phyloP scores from a whole-genome alignment of 2,113 vertebrate genomes.

The Sander vitreus region DNA sequence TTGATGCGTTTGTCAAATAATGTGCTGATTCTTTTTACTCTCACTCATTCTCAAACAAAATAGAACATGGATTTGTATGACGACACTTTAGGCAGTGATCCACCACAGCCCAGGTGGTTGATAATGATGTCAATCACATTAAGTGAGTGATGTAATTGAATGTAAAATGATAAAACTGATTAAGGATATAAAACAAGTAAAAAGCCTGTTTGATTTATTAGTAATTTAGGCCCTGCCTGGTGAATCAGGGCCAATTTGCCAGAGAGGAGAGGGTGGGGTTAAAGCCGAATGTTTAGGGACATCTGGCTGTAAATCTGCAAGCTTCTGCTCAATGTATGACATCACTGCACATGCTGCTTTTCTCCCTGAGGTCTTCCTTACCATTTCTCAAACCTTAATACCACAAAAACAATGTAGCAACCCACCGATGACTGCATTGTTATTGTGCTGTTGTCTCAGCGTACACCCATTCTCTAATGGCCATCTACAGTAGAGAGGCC shows the following conservation, averaged over 20 bases:
- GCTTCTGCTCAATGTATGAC: conserved; percentile 60
- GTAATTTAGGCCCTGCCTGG: conserved; percentile 1
- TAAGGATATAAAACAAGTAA: conserved; percentile 22
- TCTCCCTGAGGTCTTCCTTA: conserved; percentile 32
- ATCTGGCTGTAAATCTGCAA: conserved; percentile 65
- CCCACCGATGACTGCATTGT: conserved; percentile 46
- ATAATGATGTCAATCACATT: conserved; percentile 26
- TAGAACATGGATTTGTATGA: neutral
- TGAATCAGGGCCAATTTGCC: conserved; percentile 45
- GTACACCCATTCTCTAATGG: conserved; percentile 35
- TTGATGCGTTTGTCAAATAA: neutral
- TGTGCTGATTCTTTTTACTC: neutral
- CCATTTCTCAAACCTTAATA: conserved; percentile 42
- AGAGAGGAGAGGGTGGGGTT: conserved; percentile 55
- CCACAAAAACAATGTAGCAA: conserved; percentile 17
- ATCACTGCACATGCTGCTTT: conserved; percentile 54
- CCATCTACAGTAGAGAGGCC: neutral
- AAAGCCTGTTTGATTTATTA: conserved; percentile 54
- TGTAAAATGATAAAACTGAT: conserved; percentile 29
- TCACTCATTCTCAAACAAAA: neutral
- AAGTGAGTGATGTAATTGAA: conserved; percentile 34
- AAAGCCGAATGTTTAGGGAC: conserved; percentile 49
- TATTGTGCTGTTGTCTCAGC: conserved; percentile 21
- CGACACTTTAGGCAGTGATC: neutral
- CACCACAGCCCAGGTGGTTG: neutral